These are phyloP conservation scores for Mico argentatus DNA, from an alignment of 2,797 vertebrate genomes.

Conservation along the genomic window DNA sequence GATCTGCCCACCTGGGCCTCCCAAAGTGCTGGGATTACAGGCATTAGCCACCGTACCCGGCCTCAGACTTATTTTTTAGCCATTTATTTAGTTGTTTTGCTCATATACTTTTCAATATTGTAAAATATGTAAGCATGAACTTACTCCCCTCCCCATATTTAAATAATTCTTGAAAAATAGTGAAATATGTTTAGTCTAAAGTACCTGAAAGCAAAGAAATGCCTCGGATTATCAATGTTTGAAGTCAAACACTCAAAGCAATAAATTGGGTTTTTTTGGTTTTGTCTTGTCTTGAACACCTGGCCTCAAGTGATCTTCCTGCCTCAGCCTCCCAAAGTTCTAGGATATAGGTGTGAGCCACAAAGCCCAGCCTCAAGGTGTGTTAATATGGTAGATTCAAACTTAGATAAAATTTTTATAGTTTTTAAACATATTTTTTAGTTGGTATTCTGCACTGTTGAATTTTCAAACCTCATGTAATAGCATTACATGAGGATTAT, in stretches of 20 bases:
- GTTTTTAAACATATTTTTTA: not conserved
- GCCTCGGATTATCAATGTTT: not conserved
- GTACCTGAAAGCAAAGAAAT: not conserved
- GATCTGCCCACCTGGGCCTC: accelerated
- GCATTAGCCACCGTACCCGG: no score
- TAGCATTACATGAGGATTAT: not conserved
- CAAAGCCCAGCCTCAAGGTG: not conserved
- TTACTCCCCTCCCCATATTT: not conserved
- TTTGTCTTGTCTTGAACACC: not conserved
- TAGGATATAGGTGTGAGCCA: not conserved
- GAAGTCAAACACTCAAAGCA: not conserved
- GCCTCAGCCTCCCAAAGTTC: not conserved
- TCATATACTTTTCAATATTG: not conserved
- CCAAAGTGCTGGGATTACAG: no score
- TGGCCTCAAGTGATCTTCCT: not conserved
- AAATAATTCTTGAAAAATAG: not conserved
- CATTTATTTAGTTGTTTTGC: not conserved
- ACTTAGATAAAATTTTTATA: not conserved
- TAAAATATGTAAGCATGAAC: not conserved
- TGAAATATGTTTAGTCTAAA: not conserved
- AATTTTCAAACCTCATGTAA: not conserved
- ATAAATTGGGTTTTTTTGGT: not conserved
- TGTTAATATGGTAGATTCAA: not conserved
- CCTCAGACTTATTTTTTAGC: not conserved
- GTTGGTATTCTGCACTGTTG: not conserved